Conservation (phyloP, 2,113 vertebrate genomes). For the Atrichornis clamosus region DNA sequence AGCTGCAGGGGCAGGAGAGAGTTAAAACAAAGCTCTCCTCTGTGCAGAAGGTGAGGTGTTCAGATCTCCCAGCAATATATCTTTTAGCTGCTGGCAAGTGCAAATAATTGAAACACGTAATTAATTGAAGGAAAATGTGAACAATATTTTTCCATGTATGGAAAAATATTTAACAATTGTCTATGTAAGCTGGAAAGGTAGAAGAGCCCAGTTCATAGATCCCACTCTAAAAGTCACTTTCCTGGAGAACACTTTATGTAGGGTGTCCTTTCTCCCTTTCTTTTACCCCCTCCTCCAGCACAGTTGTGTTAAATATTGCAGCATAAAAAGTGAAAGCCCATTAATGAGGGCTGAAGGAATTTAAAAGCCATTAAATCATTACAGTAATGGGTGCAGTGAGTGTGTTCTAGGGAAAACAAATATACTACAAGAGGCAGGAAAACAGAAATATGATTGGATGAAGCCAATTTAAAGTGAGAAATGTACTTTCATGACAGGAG, state of each 20-base stretch:
- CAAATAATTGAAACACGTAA: neutral
- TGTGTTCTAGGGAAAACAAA: neutral
- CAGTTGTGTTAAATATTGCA: neutral
- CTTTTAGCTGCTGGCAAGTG: neutral
- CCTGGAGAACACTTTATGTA: neutral
- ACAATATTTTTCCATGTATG: neutral
- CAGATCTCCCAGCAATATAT: neutral
- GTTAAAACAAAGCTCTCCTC: neutral
- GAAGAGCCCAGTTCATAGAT: neutral
- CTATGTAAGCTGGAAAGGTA: neutral
- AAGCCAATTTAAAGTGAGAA: conserved; percentile 17
- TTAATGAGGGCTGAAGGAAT: neutral
- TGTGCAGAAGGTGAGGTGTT: neutral
- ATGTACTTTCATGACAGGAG: neutral
- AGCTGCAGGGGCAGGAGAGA: neutral
- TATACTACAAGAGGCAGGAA: neutral
- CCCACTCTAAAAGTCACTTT: neutral
- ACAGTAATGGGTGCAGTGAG: neutral
- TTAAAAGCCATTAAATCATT: conserved; percentile 12
- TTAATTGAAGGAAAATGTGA: neutral
- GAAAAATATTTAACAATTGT: neutral
- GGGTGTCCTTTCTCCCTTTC: neutral
- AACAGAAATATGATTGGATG: neutral
- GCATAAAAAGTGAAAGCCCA: neutral
- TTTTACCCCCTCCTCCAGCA: neutral